Percentiles rank a stretch among this genome's conserved stretches.
phyloP scores from a whole-genome alignment of 2,888 invertebrate species.

The Heteropelma amictum region DNA sequence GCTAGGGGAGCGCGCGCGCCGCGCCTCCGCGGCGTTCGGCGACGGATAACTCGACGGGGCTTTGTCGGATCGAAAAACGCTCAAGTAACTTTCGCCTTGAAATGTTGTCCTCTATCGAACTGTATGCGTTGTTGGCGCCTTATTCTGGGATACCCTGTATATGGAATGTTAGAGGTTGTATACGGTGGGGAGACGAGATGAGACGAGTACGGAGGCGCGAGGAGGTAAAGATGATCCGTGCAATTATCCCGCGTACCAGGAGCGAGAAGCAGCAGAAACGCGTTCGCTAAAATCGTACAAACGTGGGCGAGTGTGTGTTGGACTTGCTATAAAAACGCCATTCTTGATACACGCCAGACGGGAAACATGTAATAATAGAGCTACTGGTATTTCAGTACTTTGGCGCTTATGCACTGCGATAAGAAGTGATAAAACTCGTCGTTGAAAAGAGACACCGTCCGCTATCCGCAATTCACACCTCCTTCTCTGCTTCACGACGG shows the following conservation, averaged over 20 bases:
- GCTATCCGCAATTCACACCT: no score
- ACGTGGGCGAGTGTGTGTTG: slow-evolving; percentile 22
- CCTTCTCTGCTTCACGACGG: no score
- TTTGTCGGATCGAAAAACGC: no score
- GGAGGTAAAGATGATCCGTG: slow-evolving; percentile 38
- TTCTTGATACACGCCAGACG: not conserved
- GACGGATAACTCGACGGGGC: no score
- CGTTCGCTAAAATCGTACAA: slow-evolving; percentile 11
- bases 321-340: not conserved
- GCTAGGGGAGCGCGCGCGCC: no score
- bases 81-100: no score
- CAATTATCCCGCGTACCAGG: slow-evolving; percentile 40
- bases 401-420: not conserved
- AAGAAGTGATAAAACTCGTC: not conserved
- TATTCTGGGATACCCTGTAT: no score
- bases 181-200: not conserved
- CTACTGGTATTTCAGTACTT: not conserved
- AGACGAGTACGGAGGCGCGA: slow-evolving; percentile 1
- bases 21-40: no score
- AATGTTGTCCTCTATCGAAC: no score
- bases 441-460: no score
- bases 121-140: no score
- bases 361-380: slow-evolving; percentile 1
- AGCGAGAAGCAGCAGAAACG: slow-evolving; percentile 10
- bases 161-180: no score